A percentile compares a stretch with the other conserved stretches of the same genome.
Evolutionary conservation across 2,888 invertebrate species (phyloP).

Genomic region (Spilarctia lutea): DNA sequence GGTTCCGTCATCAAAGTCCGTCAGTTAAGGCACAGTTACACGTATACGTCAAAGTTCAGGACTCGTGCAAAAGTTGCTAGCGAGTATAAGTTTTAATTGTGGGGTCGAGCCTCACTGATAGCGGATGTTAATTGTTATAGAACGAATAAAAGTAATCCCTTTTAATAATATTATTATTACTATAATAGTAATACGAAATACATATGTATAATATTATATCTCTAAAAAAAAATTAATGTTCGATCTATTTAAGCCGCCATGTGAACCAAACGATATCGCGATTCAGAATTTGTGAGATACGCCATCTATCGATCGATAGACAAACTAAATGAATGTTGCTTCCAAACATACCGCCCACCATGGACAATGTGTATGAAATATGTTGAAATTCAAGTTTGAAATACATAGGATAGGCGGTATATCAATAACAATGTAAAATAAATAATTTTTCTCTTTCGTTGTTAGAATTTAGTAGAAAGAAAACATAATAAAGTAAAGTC

Average conservation of each 20-base stretch:
- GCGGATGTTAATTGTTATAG: constrained; percentile 22
- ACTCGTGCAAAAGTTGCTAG: constrained; percentile 47
- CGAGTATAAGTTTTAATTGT: constrained; percentile 63
- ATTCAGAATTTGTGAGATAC: no score
- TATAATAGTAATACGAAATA: not conserved
- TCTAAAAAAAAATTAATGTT: no score
- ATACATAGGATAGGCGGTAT: no score
- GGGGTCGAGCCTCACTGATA: constrained; percentile 27
- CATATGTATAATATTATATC: not conserved
- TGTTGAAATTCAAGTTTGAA: not conserved
- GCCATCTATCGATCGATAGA: no score
- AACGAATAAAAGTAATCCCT: not conserved
- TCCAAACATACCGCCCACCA: no score
- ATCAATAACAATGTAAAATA: no score
- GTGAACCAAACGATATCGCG: no score
- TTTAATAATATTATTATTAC: no score
- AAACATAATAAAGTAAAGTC: not conserved
- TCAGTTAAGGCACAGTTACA: constrained; percentile 37
- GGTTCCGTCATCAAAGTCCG: constrained; percentile 41
- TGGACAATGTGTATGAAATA: not conserved
- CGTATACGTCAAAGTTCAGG: constrained; percentile 35
- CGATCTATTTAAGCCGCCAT: no score
- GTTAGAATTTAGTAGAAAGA: not conserved
- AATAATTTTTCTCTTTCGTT: no score
- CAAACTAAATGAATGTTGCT: no score